Base-by-base conservation (phyloP, 2,888 invertebrate genomes). In the Temnothorax unifasciatus region DNA sequence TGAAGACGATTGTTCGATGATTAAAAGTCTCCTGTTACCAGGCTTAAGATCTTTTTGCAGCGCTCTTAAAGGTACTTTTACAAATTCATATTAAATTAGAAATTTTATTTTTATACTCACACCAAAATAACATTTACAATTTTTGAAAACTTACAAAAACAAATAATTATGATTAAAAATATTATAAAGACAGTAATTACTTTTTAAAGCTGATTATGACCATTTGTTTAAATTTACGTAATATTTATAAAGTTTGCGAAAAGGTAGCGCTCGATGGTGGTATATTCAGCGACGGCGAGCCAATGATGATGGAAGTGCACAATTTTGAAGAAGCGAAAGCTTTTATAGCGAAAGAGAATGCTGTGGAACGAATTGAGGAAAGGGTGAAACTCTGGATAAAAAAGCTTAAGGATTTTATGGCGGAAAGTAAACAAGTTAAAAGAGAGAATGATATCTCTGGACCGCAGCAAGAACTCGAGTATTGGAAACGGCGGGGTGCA, bases 401-500 rank as follows among this genome's bases (percentile, higher is more conserved):
- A 92, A 97, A 96, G 91, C 96, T 98, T 38, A 97, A 97, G 94
- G 98, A 98, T 95, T 94, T 93, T 85, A 96, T 99, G 76, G 97
- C 98, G 83, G 99, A 99, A 94, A 98, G 98, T 92, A 98, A 98
- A 93, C 98, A 99, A 93, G 96, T 99, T 86, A 96, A 99, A 77
- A 97, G 98, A 59, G 99, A 99, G 94, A 98, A 98, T 85, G 99
- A 99, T 94, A 97, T 97, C 4, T 97, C 97, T 76, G 99, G 99
- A 0, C 99, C 99, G 0, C 98, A 99, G 93, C 99, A 99, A 92
- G 99, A 99, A 94, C 95, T 99, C 57, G 98, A 98, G 92, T 99
- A 99, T 95, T 99, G 99, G 99, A 99, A 99, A 95, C 97, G 98
- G 92, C 96, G 99, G 50, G 98, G 98, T 57, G 98, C 99, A 0